Evolutionary conservation across 1,140 invertebrate genomes (phyloP), one percentile per base, ranked within the genome.

Genomic region (Drosophila kikkawai): DNA sequence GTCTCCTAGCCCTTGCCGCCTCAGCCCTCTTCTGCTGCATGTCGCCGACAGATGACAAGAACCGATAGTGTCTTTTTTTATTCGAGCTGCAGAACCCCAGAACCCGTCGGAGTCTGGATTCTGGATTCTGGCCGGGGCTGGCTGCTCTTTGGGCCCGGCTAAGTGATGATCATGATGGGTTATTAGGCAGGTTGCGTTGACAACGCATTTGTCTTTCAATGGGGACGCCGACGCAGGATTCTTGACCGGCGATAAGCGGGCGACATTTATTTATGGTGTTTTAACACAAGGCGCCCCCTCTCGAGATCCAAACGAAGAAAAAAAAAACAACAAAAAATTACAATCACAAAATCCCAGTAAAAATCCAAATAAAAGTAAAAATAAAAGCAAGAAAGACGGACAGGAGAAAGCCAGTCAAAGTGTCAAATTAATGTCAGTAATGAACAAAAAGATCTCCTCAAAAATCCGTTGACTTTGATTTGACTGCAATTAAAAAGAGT

Each of bases 131-230:
- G 29, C 50, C 37, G 39, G 26, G 65, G 42, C 69, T 41, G 65
- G 42, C 69, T 41, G 39, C 66, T 73, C 55, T 59, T 73, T 29
- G 68, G 69, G 55, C 69, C 69, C 69, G 68, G 74, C 73, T 90
- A 90, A 90, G 85, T 90, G 85, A 90, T 90, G 85, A 90, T 90
- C 85, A 90, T 90, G 85, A 90, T 90, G 85, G 85, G 85, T 90
- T 90, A 90, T 90, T 90, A 90, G 85, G 85, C 86, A 85, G 85
- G 85, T 88, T 90, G 86, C 85, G 86, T 90, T 90, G 85, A 91
- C 85, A 90, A 91, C 85, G 85, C 85, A 90, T 90, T 90, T 90
- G 85, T 90, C 84, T 91, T 88, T 66, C 85, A 80, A 80, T 73
- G 69, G 67, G 45, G 58, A 76, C 84, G 84, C 84, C 81, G 78